Evolutionary conservation across 2,797 vertebrate genomes (phyloP), one percentile per base, ranked within the genome.

Genomic region (Telmatherina bonti): DNA sequence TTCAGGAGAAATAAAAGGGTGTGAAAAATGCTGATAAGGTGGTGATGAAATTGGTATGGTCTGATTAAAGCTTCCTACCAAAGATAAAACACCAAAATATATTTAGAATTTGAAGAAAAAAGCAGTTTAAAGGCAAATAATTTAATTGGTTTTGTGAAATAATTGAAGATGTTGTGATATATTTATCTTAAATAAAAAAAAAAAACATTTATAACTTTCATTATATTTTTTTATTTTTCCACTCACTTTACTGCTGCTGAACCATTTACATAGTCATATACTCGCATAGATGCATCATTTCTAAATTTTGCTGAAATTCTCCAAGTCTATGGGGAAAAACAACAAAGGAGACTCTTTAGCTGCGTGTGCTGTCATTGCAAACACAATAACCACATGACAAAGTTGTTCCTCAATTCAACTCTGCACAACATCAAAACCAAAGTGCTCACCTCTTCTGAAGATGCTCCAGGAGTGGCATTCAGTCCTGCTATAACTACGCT

Each of bases 311-410:
- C 22, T 63, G 33, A 69, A 22, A 33, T 61, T 16, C 27, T 16
- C 15, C n/a, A 16, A 45, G 8, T 35, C 15, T 51, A 61, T n/a
- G 7, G 27, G 27, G 35, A 54, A 53, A 74, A 31, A 68, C 31
- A 62, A 54, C 7, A 43, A 38, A 36, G 26, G 30, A 43, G 12
- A 56, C 30, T 55, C 12, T 1, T 57, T 20, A 24, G 38, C 4
- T 11, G 59, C 7, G 12, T 3, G 1, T 29, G 35, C 43, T 7
- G 1, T 31, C 9, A 52, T 1, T 31, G 13, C 57, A 67, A 35
- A 30, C 47, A 62, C 56, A 77, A 30, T 4, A 61, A 66, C 70
- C 67, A 67, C 57, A 51, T 10, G 1, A 43, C 24, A 53, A 47
- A 66, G 41, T 30, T 24, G 29, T 63, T n/a, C 33, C 57, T 67